Percentiles rank a stretch among this genome's conserved stretches.
Conservation (phyloP, 2,797 vertebrate genomes). For the Enteromius trimaculatus region DNA sequence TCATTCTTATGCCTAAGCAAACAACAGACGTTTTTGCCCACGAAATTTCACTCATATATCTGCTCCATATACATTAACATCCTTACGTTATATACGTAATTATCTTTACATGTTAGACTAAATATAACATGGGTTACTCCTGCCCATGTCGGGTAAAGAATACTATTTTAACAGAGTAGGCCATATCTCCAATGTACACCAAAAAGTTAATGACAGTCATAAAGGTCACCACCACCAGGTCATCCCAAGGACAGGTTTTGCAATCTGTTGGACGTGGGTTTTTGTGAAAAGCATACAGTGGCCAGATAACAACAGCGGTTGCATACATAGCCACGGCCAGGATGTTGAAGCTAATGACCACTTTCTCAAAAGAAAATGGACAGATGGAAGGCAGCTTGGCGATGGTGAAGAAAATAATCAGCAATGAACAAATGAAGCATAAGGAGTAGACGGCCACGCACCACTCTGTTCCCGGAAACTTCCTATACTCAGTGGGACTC, state of each 20-base stretch:
- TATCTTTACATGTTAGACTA: background rate
- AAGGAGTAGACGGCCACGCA: slow-evolving; percentile 85
- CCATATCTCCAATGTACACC: slow-evolving; percentile 80
- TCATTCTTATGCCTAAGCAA: background rate
- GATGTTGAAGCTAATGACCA: slow-evolving; percentile 77
- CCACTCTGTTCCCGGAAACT: slow-evolving; percentile 71
- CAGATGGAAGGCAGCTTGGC: slow-evolving; percentile 70
- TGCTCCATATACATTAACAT: background rate
- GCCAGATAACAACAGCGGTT: slow-evolving; percentile 84
- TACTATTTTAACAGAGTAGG: slow-evolving; percentile 80
- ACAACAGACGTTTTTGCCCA: background rate
- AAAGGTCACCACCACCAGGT: slow-evolving; percentile 77
- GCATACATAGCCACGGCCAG: slow-evolving; percentile 80
- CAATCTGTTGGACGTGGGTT: slow-evolving; percentile 27
- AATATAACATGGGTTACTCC: background rate
- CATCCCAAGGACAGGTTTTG: slow-evolving; percentile 64
- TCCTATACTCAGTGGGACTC: slow-evolving; percentile 20
- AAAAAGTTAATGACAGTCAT: slow-evolving; percentile 83
- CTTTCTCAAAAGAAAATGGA: slow-evolving; percentile 76
- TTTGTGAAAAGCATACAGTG: slow-evolving; percentile 73
- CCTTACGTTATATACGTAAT: background rate
- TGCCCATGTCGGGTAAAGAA: slow-evolving; percentile 64
- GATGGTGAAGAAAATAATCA: slow-evolving; percentile 81
- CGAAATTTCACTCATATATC: background rate
- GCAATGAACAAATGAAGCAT: slow-evolving; percentile 83